These are phyloP conservation scores for Cecidostiba fungosa DNA, from an alignment of 2,888 invertebrate genomes.

Conservation along the genomic window DNA sequence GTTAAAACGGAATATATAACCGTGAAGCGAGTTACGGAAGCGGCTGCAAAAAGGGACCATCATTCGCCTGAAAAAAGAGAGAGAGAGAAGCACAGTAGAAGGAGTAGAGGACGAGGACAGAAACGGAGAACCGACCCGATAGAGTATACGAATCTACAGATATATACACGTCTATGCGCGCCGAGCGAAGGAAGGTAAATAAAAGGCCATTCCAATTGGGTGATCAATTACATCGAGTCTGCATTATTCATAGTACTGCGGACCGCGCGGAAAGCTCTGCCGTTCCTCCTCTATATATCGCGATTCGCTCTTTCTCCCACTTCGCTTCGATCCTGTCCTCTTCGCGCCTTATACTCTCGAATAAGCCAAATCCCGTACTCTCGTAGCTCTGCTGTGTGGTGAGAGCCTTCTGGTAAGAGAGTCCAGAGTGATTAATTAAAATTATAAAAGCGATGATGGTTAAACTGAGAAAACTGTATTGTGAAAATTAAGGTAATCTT, in stretches of 20 bases:
- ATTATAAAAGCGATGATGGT: conserved; percentile 34
- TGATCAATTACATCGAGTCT: conserved; percentile 79
- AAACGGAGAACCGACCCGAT: conserved; percentile 22
- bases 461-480: no score
- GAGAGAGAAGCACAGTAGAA: conserved; percentile 9
- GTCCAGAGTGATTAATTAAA: conserved; percentile 57
- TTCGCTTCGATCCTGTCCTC: background rate
- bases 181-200: conserved; percentile 79
- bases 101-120: conserved; percentile 54
- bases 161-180: conserved; percentile 67
- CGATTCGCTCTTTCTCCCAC: background rate
- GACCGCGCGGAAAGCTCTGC: conserved; percentile 75
- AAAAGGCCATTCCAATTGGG: conserved; percentile 80
- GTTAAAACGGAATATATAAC: conserved; percentile 60
- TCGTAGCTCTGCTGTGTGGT: conserved; percentile 23
- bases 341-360: conserved; percentile 55
- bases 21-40: conserved; percentile 10
- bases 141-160: background rate
- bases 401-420: conserved; percentile 38
- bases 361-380: conserved; percentile 52
- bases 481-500: no score
- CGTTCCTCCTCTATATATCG: conserved; percentile 62
- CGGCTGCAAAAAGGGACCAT: background rate
- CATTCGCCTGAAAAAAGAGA: conserved; percentile 32
- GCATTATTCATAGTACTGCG: conserved; percentile 79